Base-by-base conservation (phyloP, 2,113 vertebrate species). In the Panthera tigris region DNA sequence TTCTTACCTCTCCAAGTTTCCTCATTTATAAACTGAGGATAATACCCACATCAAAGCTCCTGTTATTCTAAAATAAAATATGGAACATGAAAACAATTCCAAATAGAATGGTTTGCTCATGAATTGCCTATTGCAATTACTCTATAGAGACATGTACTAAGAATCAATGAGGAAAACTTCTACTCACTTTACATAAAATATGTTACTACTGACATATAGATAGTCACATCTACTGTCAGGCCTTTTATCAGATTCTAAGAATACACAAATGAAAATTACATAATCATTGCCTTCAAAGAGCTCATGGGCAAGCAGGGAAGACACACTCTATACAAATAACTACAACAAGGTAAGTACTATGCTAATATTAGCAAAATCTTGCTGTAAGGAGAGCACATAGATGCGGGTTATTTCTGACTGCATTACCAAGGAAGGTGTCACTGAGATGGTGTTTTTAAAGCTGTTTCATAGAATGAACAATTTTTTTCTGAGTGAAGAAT, bases 41-140 rank as follows among this genome's bases (percentile, higher is more conserved):
- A 50, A 84, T 81, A 61, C 16, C 9, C 36, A 27, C 33, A 78
- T 82, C 50, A 65, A 69, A 91, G 50, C 33, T 66, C 8, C 29
- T 78, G 7, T 74, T 85, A 45, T 8, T 89, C 25, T 92, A 86
- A 85, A 93, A 69, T 97, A 89, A 55, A 90, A 65, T 66, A 14
- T 19, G 33, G 61, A 48, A 71, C 89, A 76, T 52, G 65, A 65
- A 81, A 83, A 27, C 14, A 79, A 66, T 16, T 87, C 12, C 66
- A 86, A 88, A 80, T 50, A 29, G 11, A 18, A 36, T 19, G 63
- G 2, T 50, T 97, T 89, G 8, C 63, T 83, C 9, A 19, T 68
- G 10, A 92, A 79, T 27, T 92, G 9, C 66, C 55, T 79, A 55
- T 25, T 29, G 2, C 16, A 66, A 31, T 95, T 81, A 27, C 14